These are phyloP conservation scores for Aspiorhynchus laticeps DNA, from an alignment of 2,113 vertebrate species.

Conservation along the genomic window DNA sequence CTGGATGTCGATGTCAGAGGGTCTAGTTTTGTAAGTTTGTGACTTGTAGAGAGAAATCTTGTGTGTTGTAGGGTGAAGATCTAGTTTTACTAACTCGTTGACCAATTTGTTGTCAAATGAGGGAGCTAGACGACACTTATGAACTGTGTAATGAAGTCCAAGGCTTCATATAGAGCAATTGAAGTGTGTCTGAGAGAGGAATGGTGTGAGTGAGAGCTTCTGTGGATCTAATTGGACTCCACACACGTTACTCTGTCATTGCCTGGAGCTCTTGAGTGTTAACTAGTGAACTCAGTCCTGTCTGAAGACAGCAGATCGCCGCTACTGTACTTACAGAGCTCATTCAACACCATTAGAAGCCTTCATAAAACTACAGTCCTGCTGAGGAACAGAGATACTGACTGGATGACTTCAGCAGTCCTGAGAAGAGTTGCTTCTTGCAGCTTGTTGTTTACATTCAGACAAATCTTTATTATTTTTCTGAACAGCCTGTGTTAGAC, in stretches of 20 bases:
- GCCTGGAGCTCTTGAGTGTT: conserved; percentile 6
- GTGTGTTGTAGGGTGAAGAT: not conserved
- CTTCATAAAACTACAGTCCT: not conserved
- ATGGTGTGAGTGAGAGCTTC: not conserved
- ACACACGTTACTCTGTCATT: not conserved
- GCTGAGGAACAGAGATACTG: not conserved
- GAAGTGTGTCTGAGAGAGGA: not conserved
- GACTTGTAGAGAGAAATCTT: not conserved
- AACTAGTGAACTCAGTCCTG: not conserved
- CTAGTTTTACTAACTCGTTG: conserved; percentile 3
- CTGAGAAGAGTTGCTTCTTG: not conserved
- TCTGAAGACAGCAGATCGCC: conserved; percentile 11
- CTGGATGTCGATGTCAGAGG: not conserved
- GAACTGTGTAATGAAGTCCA: not conserved
- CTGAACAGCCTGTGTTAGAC: not conserved
- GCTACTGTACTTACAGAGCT: not conserved
- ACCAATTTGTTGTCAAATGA: not conserved
- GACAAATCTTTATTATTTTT: not conserved
- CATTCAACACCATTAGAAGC: not conserved
- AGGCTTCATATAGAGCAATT: not conserved
- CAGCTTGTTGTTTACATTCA: not conserved
- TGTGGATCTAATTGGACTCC: not conserved
- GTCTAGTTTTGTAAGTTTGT: not conserved
- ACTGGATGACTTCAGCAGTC: not conserved
- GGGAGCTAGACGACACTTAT: not conserved